phyloP scores from a whole-genome alignment of 2,113 vertebrate species.

The Tupaia tana region DNA sequence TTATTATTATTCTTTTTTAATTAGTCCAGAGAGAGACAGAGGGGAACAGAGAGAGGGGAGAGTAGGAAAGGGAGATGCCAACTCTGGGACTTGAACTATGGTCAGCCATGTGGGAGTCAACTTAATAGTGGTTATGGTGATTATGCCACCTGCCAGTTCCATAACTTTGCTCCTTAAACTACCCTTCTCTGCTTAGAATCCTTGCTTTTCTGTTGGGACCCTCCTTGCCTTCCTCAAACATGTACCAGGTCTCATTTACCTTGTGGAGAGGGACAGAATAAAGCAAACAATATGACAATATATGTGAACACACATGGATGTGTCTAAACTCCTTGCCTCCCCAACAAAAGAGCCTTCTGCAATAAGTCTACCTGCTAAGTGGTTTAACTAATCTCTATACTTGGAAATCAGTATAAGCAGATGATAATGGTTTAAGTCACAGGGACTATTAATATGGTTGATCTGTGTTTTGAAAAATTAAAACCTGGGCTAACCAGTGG shows the following conservation, averaged over 20 bases:
- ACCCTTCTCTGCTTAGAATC: neutral
- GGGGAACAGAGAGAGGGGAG: too few relatives aligned
- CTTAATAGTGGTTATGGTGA: too few relatives aligned
- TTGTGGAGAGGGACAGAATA: neutral
- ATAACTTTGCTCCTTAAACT: neutral
- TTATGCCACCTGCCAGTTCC: neutral
- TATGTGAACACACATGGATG: neutral
- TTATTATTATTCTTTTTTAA: too few relatives aligned
- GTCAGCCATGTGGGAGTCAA: too few relatives aligned
- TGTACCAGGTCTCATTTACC: neutral
- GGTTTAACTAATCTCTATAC: neutral
- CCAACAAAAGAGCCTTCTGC: neutral
- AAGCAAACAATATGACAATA: neutral
- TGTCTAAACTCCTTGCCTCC: too few relatives aligned
- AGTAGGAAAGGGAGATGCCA: too few relatives aligned
- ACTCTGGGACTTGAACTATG: too few relatives aligned
- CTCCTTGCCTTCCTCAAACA: neutral
- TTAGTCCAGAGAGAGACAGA: too few relatives aligned
- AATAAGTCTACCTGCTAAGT: neutral
- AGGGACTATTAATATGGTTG: neutral
- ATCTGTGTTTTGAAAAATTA: neutral
- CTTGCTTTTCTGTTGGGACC: neutral
- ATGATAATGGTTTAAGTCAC: neutral
- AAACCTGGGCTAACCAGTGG: neutral
- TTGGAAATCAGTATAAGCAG: neutral